phyloP scores from a whole-genome alignment of 2,113 vertebrate genomes.

The Acrocephalus arundinaceus region DNA sequence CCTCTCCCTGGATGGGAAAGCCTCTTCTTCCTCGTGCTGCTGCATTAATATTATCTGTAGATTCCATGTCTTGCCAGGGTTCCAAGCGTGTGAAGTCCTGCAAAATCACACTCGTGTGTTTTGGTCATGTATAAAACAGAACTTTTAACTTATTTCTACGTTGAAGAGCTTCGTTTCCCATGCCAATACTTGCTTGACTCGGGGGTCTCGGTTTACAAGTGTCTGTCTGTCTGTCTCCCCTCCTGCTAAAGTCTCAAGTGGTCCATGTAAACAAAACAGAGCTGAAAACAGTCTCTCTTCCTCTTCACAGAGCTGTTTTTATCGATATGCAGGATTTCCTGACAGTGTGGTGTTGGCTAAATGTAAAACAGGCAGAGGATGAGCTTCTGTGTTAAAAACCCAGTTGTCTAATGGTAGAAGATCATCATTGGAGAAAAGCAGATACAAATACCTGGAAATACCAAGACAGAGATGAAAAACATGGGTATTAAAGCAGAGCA shows the following conservation, averaged over 20 bases:
- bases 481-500: not conserved
- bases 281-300: conserved; percentile 70
- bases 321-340: conserved; percentile 87
- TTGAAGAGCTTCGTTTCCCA: conserved; percentile 61
- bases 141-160: conserved; percentile 69
- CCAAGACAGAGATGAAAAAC: not conserved
- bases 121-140: conserved; percentile 83
- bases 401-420: conserved; percentile 95
- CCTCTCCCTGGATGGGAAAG: conserved; percentile 23
- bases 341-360: conserved; percentile 93
- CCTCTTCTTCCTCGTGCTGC: conserved; percentile 1
- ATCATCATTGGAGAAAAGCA: conserved; percentile 95
- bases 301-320: conserved; percentile 69
- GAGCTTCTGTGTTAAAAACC: conserved; percentile 98
- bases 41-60: not conserved
- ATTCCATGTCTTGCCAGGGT: conserved; percentile 32
- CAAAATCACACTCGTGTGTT: conserved; percentile 51
- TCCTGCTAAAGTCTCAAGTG: conserved; percentile 69
- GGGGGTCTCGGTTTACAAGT: conserved; percentile 53
- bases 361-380: conserved; percentile 93
- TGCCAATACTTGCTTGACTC: conserved; percentile 7
- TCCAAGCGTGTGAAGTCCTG: conserved; percentile 57
- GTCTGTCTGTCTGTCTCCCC: conserved; percentile 49
- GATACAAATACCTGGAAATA: conserved; percentile 89
- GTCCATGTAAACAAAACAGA: conserved; percentile 85